A percentile compares a stretch with the other conserved stretches of the same genome.
Conservation (phyloP, 2,113 vertebrate genomes). For the Alexandromys fortis region DNA sequence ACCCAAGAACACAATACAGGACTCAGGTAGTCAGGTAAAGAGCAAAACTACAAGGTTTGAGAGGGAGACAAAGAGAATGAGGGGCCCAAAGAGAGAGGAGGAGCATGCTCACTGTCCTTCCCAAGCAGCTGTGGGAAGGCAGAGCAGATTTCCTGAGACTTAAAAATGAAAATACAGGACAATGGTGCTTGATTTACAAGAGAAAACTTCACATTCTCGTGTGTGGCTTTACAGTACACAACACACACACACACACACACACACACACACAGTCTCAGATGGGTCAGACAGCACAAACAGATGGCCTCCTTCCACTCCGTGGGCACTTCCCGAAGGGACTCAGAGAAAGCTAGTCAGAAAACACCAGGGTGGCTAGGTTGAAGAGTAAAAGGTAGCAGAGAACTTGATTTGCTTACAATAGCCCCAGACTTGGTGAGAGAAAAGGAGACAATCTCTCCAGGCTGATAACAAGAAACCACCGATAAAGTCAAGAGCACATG, state of each 20-base stretch:
- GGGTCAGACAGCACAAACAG: not conserved
- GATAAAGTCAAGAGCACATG: not conserved
- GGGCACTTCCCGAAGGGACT: not conserved
- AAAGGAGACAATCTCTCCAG: not conserved
- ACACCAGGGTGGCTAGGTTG: not conserved
- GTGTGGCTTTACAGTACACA: not conserved
- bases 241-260: not conserved
- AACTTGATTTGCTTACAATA: not conserved
- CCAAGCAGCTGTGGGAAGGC: not conserved
- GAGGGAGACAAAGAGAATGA: not conserved
- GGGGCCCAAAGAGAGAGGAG: not conserved
- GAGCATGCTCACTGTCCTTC: not conserved
- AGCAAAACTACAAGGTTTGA: not conserved
- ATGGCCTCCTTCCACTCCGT: not conserved
- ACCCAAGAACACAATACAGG: constrained; percentile 11
- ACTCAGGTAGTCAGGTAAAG: not conserved
- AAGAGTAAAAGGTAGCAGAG: not conserved
- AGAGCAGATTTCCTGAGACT: not conserved
- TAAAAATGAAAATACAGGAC: not conserved
- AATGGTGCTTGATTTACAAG: constrained; percentile 22
- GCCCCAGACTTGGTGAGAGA: not conserved
- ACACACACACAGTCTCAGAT: not conserved
- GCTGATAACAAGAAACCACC: not conserved
- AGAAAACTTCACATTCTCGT: not conserved
- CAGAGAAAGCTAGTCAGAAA: constrained; percentile 12